Evolutionary conservation across 2,888 invertebrate genomes (phyloP), one percentile per base, ranked within the genome.

Genomic region (Clunio marinus): DNA sequence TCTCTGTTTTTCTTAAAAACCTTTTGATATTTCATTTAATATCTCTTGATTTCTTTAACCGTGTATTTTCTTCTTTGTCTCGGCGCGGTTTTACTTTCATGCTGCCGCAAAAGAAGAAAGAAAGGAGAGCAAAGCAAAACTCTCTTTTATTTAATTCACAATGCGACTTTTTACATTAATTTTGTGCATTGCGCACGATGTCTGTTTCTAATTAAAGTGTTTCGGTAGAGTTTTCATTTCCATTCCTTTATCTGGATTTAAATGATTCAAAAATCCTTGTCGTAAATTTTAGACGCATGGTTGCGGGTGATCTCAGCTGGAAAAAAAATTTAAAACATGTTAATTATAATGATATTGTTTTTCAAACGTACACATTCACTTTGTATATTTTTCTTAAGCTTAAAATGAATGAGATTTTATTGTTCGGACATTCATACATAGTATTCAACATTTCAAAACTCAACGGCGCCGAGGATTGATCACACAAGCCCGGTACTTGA

Each of bases 401-500:
- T n/a, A n/a, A 10, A 41, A 41, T 41, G 41, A 41, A 41, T 41
- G 41, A n/a, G 2, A 22, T 22, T 51, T 51, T 17, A 22, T 41
- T 41, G 2, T 41, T 3, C 41, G 10, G 41, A 10, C 41, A n/a
- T n/a, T n/a, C n/a, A n/a, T n/a, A n/a, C n/a, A n/a, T n/a, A n/a
- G n/a, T n/a, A n/a, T n/a, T n/a, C n/a, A n/a, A n/a, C n/a, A n/a
- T n/a, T 41, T 41, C 41, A 41, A 41, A 51, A 22, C 22, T n/a
- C 51, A 51, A 22, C 51, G 51, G 51, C 51, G 51, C 51, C 51
- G 51, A 20, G 51, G 22, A 51, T 51, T 17, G 51, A 51, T 51
- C 51, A 13, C 51, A 8, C 20, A 22, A 15, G 41, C 41, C 2
- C 51, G 22, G 51, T 22, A 51, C 51, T 51, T 51, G 51, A 51